Base-by-base conservation (phyloP, 2,888 invertebrate genomes). In the Isoperla grammatica region DNA sequence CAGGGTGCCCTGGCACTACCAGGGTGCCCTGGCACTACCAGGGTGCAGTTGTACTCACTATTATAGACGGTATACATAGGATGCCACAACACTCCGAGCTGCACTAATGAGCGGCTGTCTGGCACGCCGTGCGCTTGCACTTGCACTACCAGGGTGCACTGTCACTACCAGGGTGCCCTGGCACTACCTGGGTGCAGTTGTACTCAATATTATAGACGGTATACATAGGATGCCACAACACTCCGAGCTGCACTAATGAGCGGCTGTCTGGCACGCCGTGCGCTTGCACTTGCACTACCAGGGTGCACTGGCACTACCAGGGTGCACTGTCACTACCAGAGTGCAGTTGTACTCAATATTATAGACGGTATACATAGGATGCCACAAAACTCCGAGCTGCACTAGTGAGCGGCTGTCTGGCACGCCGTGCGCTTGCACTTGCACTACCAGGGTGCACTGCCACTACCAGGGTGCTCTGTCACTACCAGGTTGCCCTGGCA, bases 171-270 rank as follows among this genome's bases (percentile, higher is more conserved):
- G 29, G 5, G n/a, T n/a, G n/a, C 29, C 4, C 29, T 29, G 5
- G 29, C 29, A 29, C 5, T 29, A n/a, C 29, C 29, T 29, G 8
- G 8, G 8, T 29, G 17, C 23, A 29, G 17, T 50, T 50, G 35
- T 50, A 50, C 29, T 50, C 50, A 50, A 50, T 50, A 50, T 50
- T 50, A 50, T 19, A 48, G 50, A 29, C 35, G 29, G 35, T n/a
- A 15, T 20, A 43, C 43, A 43, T 2, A 43, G 43, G 17, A 43
- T 43, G 43, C 13, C 43, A 17, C 9, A n/a, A 8, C 15, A 43
- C 19, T 43, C 43, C 9, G 43, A 43, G 6, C 43, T 20, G 11
- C 43, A 9, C 3, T 6, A 43, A 43, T 43, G 2, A 43, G 8
- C 43, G 19, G n/a, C n/a, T n/a, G n/a, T n/a, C n/a, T n/a, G n/a